Percentiles rank a stretch among this genome's conserved stretches.
phyloP scores from a whole-genome alignment of 2,888 invertebrate species.

The Erebia palarica region DNA sequence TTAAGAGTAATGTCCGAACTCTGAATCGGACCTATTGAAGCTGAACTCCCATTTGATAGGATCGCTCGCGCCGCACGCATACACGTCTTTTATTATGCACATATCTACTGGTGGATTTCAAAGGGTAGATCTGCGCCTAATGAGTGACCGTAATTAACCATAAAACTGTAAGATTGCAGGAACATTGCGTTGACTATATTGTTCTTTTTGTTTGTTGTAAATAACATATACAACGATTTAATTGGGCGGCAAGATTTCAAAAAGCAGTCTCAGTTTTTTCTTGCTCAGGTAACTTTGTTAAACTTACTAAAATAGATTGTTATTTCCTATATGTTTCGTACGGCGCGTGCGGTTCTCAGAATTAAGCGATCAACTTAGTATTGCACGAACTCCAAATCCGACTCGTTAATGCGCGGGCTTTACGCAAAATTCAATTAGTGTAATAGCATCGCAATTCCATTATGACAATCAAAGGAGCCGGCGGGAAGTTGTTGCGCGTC shows the following conservation, averaged over 20 bases:
- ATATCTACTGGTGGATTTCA: too few species aligned
- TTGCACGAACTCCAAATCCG: conserved; percentile 44
- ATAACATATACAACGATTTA: too few species aligned
- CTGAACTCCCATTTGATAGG: conserved; percentile 9
- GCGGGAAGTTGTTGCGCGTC: conserved; percentile 76
- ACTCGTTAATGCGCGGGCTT: conserved; percentile 54
- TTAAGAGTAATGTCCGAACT: conserved; percentile 43
- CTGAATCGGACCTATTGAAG: conserved; percentile 47
- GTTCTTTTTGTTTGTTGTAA: too few species aligned
- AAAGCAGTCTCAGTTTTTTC: too few species aligned
- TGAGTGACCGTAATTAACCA: too few species aligned
- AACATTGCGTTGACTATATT: too few species aligned
- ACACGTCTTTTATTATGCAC: neutral
- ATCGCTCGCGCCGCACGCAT: neutral
- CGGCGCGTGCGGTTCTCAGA: neutral
- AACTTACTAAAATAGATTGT: too few species aligned
- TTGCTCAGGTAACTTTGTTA: too few species aligned
- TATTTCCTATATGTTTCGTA: neutral
- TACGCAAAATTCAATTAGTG: conserved; percentile 75
- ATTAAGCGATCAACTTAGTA: conserved; percentile 26
- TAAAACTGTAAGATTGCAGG: too few species aligned
- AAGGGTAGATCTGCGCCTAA: too few species aligned
- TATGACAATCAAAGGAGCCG: conserved; percentile 76
- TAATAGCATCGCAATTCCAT: conserved; percentile 78
- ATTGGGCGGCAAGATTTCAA: too few species aligned